Evolutionary conservation across 2,113 vertebrate species (phyloP), one percentile per base, ranked within the genome.

Genomic region (Ailurus styani): DNA sequence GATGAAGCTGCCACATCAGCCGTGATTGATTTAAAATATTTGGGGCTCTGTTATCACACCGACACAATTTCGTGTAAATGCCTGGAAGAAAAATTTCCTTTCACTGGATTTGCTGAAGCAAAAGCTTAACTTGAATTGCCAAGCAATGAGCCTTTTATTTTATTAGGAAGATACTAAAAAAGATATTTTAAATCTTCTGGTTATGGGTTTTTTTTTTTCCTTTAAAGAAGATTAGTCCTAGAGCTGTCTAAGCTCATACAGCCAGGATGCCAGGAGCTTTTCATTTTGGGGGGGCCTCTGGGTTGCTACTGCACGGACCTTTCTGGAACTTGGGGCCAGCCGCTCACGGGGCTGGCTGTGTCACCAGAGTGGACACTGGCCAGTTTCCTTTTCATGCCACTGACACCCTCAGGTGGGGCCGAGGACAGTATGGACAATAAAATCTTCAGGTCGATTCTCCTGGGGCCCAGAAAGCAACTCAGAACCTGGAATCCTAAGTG

Each of bases 21-120:
- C 89, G 87, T 89, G 98, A 98, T 86, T 96, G 98, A 98, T 98
- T 97, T 79, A 93, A 98, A 98, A 95, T 96, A 94, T 97, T 96
- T 94, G 97, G 95, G 97, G 89, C 93, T 93, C 72, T 91, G 93
- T 97, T 98, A 97, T 97, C 97, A 62, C 84, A 91, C 96, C 96
- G 96, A 97, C 93, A 96, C 93, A 97, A 94, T 98, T 98, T 97
- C 91, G 81, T 87, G 90, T 96, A 98, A 98, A 98, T 94, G 98
- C 93, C 95, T 97, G 5, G 18, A 97, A 98, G 97, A 98, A 97
- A 90, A 97, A 95, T 94, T 90, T 89, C 96, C 95, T 95, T 95
- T 95, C 98, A 92, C 94, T 86, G 97, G 93, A 97, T 98, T 98
- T 98, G 97, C 97, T 97, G 96, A 98, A 97, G 93, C 79, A 95